Conservation (phyloP, 2,888 invertebrate genomes). For the Sminthurinus aureus region DNA sequence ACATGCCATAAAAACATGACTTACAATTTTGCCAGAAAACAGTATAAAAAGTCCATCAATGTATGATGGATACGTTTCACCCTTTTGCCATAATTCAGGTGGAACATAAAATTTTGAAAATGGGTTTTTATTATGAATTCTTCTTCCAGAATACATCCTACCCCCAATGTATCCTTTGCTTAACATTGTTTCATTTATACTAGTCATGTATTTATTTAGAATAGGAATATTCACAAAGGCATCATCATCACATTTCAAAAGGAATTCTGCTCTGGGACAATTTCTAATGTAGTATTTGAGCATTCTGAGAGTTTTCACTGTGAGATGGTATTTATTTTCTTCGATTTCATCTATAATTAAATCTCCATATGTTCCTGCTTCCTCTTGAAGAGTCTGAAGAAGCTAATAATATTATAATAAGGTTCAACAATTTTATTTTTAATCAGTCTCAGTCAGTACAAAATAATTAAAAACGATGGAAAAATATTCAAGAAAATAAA, state of each 20-base stretch:
- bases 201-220: constrained; percentile 17
- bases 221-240: constrained; percentile 37
- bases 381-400: constrained; percentile 16
- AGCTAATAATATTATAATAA: background rate
- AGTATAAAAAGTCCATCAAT: constrained; percentile 20
- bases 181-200: constrained; percentile 6
- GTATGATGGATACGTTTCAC: constrained; percentile 22
- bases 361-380: constrained; percentile 26
- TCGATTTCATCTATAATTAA: constrained; percentile 44
- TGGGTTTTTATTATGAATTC: constrained; percentile 25
- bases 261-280: constrained; percentile 32
- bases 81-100: constrained; percentile 18
- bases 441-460: background rate
- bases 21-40: constrained; percentile 22
- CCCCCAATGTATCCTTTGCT: constrained; percentile 34
- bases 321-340: constrained; percentile 30
- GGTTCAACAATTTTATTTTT: no score
- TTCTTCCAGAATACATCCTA: constrained; percentile 22
- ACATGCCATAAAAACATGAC: constrained; percentile 21
- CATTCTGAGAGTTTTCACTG: constrained; percentile 37
- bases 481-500: background rate
- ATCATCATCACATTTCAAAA: constrained; percentile 44
- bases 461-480: background rate
- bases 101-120: constrained; percentile 38
- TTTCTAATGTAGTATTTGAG: constrained; percentile 41